Evolutionary conservation across 2,797 vertebrate genomes (phyloP).

Genomic region (Lepus oiostolus): DNA sequence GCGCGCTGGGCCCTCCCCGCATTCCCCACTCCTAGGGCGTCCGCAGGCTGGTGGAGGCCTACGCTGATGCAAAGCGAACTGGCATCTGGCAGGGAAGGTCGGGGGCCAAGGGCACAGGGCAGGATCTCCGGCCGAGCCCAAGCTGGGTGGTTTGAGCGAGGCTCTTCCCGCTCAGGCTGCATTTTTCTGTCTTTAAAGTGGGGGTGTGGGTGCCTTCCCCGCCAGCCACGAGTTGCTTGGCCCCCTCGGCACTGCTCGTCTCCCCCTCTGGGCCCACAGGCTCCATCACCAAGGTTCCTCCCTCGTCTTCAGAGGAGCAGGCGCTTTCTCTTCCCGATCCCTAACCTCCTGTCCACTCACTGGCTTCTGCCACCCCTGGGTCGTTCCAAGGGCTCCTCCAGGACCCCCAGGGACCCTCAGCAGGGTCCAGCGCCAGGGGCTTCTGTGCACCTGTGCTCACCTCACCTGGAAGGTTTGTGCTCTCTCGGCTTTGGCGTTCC

Average conservation of each 20-base stretch:
- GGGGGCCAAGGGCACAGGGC: neutral
- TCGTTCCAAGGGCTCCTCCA: neutral
- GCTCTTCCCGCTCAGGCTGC: neutral
- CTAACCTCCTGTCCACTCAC: neutral
- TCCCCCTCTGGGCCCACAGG: neutral
- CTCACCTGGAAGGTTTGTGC: neutral
- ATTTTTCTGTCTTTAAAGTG: slow-evolving; percentile 33
- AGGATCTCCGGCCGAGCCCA: neutral
- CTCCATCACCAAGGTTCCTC: neutral
- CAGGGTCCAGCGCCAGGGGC: neutral
- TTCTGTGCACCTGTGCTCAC: too few relatives aligned
- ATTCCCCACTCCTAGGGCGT: slow-evolving; percentile 70
- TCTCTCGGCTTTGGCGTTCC: neutral
- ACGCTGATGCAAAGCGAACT: neutral
- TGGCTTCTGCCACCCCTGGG: neutral
- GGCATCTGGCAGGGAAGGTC: neutral
- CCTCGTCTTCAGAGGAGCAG: neutral
- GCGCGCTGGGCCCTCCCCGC: slow-evolving; percentile 75
- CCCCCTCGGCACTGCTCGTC: neutral
- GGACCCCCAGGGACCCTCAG: neutral
- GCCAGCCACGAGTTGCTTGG: neutral
- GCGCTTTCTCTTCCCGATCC: neutral
- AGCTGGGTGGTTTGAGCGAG: neutral
- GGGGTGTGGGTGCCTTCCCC: neutral
- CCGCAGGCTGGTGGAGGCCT: neutral